Evolutionary conservation across 2,113 vertebrate species (phyloP).

Genomic region (Corvus moneduloides): DNA sequence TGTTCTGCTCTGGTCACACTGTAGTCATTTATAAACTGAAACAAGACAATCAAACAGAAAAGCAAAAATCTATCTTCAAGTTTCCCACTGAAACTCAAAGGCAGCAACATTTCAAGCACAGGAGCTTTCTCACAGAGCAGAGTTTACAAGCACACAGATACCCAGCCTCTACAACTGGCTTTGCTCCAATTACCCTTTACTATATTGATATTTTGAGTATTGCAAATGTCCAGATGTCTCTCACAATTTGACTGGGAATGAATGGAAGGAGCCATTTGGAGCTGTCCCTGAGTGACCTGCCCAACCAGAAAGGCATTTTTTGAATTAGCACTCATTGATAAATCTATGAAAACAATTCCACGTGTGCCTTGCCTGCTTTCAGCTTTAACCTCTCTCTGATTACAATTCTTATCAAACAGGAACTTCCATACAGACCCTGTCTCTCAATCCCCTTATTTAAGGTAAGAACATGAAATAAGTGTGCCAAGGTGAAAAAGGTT

Average conservation of each 20-base stretch:
- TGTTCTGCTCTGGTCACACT: background rate
- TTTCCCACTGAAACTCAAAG: background rate
- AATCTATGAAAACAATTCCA: background rate
- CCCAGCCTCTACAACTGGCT: background rate
- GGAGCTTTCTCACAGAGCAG: background rate
- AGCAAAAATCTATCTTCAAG: background rate
- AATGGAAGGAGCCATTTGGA: background rate
- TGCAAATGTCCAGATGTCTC: background rate
- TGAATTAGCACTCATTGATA: background rate
- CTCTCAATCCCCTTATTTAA: background rate
- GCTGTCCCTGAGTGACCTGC: background rate
- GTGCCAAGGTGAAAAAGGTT: background rate
- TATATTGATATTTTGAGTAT: accelerated
- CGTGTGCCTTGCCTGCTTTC: background rate
- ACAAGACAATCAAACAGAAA: background rate
- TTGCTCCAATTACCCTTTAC: background rate
- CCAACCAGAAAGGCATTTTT: background rate
- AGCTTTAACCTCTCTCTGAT: background rate
- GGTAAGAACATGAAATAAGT: background rate
- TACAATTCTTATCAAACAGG: background rate
- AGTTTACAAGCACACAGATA: background rate
- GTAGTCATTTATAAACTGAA: background rate
- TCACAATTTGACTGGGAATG: accelerated
- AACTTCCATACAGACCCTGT: background rate
- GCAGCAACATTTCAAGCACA: background rate